Conservation (phyloP, 2,888 invertebrate species). For the Trimorus sp. region DNA sequence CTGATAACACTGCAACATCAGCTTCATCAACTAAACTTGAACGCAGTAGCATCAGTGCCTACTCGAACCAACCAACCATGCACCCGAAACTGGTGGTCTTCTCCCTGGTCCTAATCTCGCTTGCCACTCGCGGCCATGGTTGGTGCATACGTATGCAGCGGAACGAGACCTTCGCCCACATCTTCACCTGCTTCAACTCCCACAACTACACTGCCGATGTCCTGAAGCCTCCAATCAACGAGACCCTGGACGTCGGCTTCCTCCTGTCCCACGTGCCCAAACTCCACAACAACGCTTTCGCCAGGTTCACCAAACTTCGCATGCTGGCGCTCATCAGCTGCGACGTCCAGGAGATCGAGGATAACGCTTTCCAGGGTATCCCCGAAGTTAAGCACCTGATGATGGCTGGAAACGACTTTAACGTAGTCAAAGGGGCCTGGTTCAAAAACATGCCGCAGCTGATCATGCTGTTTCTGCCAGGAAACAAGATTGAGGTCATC, state of each 20-base stretch:
- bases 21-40: neutral
- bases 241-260: slow-evolving; percentile 5
- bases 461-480: neutral
- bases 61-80: slow-evolving; percentile 18
- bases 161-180: slow-evolving; percentile 2
- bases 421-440: slow-evolving; percentile 36
- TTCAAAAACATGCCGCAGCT: slow-evolving; percentile 26
- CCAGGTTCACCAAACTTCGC: neutral
- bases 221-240: slow-evolving; percentile 15
- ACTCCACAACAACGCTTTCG: neutral
- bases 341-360: slow-evolving; percentile 21
- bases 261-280: slow-evolving; percentile 4
- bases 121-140: neutral
- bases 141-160: slow-evolving; percentile 18
- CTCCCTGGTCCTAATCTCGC: slow-evolving; percentile 68
- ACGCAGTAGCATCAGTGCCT: slow-evolving; percentile 4
- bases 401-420: slow-evolving; percentile 15
- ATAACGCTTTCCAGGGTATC: slow-evolving; percentile 32
- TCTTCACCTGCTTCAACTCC: slow-evolving; percentile 22
- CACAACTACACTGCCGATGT: slow-evolving; percentile 9
- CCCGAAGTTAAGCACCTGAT: neutral
- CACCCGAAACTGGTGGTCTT: slow-evolving; percentile 81
- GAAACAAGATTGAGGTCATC: slow-evolving; percentile 29
- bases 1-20: no score
- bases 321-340: neutral